These are phyloP conservation scores for Polydrusus pterygomalis DNA, from an alignment of 2,888 invertebrate genomes.

Conservation along the genomic window DNA sequence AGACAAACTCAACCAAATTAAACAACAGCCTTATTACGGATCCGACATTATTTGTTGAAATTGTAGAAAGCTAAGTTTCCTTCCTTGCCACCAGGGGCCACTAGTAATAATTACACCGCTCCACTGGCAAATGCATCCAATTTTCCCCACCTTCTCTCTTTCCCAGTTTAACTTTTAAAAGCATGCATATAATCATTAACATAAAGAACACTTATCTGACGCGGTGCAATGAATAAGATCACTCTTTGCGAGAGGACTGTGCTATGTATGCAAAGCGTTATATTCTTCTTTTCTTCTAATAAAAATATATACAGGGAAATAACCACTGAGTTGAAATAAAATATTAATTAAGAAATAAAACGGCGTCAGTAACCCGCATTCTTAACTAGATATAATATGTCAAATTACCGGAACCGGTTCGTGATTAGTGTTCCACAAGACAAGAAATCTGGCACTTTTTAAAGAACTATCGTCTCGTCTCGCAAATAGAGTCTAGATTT, in stretches of 20 bases:
- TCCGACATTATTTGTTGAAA: slow-evolving; percentile 15
- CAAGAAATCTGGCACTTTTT: no score
- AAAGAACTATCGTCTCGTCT: no score
- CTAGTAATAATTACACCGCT: slow-evolving; percentile 67
- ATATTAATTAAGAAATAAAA: no score
- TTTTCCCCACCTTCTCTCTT: slow-evolving; percentile 57
- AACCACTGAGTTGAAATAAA: no score
- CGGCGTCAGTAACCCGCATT: no score
- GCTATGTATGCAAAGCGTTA: slow-evolving; percentile 61
- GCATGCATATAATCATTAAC: slow-evolving; percentile 70
- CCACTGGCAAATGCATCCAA: slow-evolving; percentile 58
- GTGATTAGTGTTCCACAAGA: no score
- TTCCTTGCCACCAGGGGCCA: slow-evolving; percentile 66
- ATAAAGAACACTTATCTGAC: slow-evolving; percentile 68
- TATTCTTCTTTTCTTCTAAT: slow-evolving; percentile 48
- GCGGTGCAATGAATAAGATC: slow-evolving; percentile 64
- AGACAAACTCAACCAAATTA: not conserved
- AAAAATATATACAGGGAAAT: slow-evolving; percentile 29
- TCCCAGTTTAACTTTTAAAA: slow-evolving; percentile 67
- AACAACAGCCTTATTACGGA: not conserved
- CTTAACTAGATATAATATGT: no score
- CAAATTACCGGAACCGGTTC: no score
- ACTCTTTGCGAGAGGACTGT: slow-evolving; percentile 60
- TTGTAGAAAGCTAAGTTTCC: slow-evolving; percentile 15
- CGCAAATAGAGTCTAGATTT: no score